Evolutionary conservation across 2,113 vertebrate species (phyloP), one percentile per base, ranked within the genome.

Genomic region (Syrmaticus mikado): DNA sequence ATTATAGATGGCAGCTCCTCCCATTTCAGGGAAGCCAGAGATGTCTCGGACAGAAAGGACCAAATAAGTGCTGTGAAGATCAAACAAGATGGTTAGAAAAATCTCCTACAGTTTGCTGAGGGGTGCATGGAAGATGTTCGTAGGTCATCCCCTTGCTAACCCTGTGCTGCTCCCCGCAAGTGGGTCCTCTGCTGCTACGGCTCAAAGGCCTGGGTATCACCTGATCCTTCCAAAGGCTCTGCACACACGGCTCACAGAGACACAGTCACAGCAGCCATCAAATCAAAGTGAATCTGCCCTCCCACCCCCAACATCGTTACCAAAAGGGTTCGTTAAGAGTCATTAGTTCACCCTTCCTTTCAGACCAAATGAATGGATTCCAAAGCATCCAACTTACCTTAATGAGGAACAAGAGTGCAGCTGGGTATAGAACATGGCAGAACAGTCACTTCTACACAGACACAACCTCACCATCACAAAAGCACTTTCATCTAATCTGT

Each of bases 351-450:
- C 92, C 73, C 85, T 96, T 92, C 92, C 93, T 97, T 97, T 91
- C 92, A 88, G 91, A 96, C 86, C 91, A 94, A 95, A 94, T 92
- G 55, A 90, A 95, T 53, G 90, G 82, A 94, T 95, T 95, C 94
- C 85, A 94, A 95, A 95, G 94, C 90, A 94, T 95, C 93, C 82
- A 96, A 97, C 96, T 97, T 97, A 97, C 97, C 96, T 97, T 96
- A 96, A 93, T 89, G 96, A 93, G 94, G 91, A 96, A 97, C 95
- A 95, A 96, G 92, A 95, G 88, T 94, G 95, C 95, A 95, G 96
- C 94, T 92, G 94, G 93, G 95, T 94, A 95, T 93, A 95, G 96
- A 96, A 95, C 94, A 93, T 73, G 94, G 93, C 91, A 97, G 90
- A 94, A 96, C 91, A 96, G 95, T 93, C 93, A 95, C 90, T 94